Percentiles rank a stretch among this genome's conserved stretches.
phyloP scores from a whole-genome alignment of 2,113 vertebrate species.

The Cichladusa arquata region DNA sequence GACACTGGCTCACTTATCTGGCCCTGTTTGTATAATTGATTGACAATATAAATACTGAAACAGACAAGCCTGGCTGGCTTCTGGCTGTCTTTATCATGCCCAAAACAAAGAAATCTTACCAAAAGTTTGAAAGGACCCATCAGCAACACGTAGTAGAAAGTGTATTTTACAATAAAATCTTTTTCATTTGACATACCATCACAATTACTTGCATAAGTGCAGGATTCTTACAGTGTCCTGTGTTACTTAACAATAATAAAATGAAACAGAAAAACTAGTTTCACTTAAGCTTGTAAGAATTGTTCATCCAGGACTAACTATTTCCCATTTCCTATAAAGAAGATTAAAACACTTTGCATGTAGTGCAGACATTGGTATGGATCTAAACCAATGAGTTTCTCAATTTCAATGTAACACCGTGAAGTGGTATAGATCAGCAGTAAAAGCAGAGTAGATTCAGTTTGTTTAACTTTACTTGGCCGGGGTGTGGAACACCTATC shows the following conservation, averaged over 20 bases:
- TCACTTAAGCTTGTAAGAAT: not conserved
- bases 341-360: not conserved
- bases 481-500: not conserved
- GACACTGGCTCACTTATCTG: not conserved
- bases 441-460: not conserved
- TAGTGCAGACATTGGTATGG: not conserved
- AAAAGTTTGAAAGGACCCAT: not conserved
- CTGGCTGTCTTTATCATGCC: not conserved
- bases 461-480: not conserved
- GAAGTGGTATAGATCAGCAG: not conserved
- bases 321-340: not conserved
- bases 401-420: not conserved
- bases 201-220: not conserved
- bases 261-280: not conserved
- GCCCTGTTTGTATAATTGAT: not conserved
- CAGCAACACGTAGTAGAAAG: not conserved
- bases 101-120: not conserved
- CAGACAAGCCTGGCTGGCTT: not conserved
- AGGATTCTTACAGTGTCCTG: not conserved
- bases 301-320: not conserved
- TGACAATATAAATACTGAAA: not conserved
- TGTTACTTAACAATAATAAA: not conserved
- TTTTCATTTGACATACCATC: not conserved
- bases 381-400: not conserved
- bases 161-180: not conserved